Conservation (phyloP, 92 coral and sea anemone species). For the Phenganax subtilis region DNA sequence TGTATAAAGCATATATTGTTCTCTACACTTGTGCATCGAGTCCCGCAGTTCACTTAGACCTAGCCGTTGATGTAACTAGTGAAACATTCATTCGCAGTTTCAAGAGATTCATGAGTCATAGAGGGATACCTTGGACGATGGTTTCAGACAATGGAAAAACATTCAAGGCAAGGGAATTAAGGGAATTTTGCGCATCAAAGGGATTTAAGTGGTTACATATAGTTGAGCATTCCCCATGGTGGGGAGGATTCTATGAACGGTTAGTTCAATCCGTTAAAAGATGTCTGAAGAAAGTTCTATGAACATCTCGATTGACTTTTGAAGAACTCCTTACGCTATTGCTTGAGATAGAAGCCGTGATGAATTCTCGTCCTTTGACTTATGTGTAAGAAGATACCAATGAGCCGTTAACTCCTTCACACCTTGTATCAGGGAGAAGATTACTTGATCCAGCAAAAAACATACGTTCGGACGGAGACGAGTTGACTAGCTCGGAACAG, state of each 20-base stretch:
- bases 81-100: slow-evolving; percentile 31
- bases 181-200: slow-evolving; percentile 18
- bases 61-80: slow-evolving; percentile 18
- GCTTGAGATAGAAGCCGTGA: slow-evolving; percentile 7
- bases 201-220: slow-evolving; percentile 20
- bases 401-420: slow-evolving; percentile 7
- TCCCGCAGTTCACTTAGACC: slow-evolving; percentile 34
- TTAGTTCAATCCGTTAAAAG: slow-evolving; percentile 6
- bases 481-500: too few species aligned
- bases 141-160: slow-evolving; percentile 36
- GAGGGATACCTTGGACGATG: slow-evolving; percentile 29
- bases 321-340: slow-evolving; percentile 14
- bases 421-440: slow-evolving; percentile 13
- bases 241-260: slow-evolving; percentile 16
- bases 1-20: slow-evolving; percentile 23
- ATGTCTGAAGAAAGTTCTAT: slow-evolving; percentile 17
- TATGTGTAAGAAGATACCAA: slow-evolving; percentile 11
- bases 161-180: slow-evolving; percentile 17
- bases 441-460: neutral
- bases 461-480: neutral
- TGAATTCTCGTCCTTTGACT: slow-evolving; percentile 20
- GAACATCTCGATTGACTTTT: slow-evolving; percentile 1
- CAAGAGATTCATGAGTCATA: slow-evolving; percentile 29
- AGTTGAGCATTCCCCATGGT: slow-evolving; percentile 18
- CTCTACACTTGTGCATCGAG: slow-evolving; percentile 42